phyloP scores from a whole-genome alignment of 1,140 invertebrate genomes.

The Pararge aegeria region DNA sequence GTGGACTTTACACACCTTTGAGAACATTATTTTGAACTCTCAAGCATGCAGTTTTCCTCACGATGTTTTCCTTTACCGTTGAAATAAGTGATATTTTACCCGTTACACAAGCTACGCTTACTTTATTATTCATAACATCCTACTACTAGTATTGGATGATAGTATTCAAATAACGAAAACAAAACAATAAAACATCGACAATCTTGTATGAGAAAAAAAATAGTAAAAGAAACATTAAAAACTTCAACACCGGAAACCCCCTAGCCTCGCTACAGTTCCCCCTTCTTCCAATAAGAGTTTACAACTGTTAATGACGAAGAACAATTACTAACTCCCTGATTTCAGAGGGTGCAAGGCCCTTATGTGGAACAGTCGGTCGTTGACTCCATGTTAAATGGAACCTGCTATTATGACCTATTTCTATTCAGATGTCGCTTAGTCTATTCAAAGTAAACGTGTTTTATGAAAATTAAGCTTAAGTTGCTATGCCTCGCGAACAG shows the following conservation, averaged over 20 bases:
- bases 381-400: slow-evolving; percentile 32
- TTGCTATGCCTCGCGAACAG: too few relatives aligned
- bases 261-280: slow-evolving; percentile 13
- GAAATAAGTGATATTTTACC: too few relatives aligned
- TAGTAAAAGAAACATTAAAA: slow-evolving; percentile 1
- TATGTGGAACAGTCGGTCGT: slow-evolving; percentile 38
- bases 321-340: slow-evolving; percentile 30
- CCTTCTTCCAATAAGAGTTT: slow-evolving; percentile 31
- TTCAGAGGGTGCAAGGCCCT: slow-evolving; percentile 20
- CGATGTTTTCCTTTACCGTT: too few relatives aligned
- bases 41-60: too few relatives aligned
- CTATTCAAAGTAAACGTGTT: slow-evolving; percentile 9
- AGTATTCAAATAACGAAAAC: too few relatives aligned
- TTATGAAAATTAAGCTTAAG: too few relatives aligned
- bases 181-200: too few relatives aligned
- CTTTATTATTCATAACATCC: too few relatives aligned
- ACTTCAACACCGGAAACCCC: slow-evolving; percentile 6
- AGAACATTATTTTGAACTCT: too few relatives aligned
- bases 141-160: too few relatives aligned
- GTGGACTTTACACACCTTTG: too few relatives aligned
- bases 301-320: slow-evolving; percentile 38
- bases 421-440: slow-evolving; percentile 17
- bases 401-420: slow-evolving; percentile 36
- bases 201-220: not conserved
- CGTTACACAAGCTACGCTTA: too few relatives aligned